A percentile compares a stretch with the other conserved stretches of the same genome.
These are phyloP conservation scores for Riptortus pedestris DNA, from an alignment of 1,140 invertebrate genomes.

Conservation along the genomic window DNA sequence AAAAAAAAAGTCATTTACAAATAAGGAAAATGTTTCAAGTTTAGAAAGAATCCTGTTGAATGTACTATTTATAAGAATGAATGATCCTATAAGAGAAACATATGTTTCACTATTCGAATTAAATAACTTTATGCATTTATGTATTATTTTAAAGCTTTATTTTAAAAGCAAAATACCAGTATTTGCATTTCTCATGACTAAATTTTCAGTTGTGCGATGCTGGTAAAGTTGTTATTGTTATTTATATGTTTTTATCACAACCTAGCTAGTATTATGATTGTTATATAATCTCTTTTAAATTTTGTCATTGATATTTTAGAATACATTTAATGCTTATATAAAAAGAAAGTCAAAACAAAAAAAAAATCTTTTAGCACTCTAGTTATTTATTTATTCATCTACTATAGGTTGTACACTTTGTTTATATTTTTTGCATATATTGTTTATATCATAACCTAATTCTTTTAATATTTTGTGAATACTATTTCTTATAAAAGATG, in stretches of 20 bases:
- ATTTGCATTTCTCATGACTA: not conserved
- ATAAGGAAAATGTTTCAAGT: not conserved
- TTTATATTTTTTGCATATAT: slow-evolving; percentile 13
- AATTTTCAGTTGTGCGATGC: not conserved
- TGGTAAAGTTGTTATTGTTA: slow-evolving; percentile 15
- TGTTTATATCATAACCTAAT: slow-evolving; percentile 7
- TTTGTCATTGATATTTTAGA: slow-evolving; percentile 18
- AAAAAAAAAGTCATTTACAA: not conserved
- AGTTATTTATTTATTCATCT: slow-evolving; percentile 7
- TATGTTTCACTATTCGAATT: not conserved
- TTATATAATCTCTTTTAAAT: slow-evolving; percentile 15
- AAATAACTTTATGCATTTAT: slow-evolving; percentile 14
- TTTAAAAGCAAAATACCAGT: not conserved
- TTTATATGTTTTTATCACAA: slow-evolving; percentile 4
- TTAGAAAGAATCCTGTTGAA: no score
- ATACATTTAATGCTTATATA: not conserved
- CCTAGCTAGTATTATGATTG: slow-evolving; percentile 16
- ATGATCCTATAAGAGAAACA: not conserved
- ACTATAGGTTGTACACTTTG: slow-evolving; percentile 13
- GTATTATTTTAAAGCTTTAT: not conserved
- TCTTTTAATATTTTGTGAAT: slow-evolving; percentile 1
- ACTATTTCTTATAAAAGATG: no score
- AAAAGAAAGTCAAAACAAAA: not conserved
- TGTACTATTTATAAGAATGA: not conserved
- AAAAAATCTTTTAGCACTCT: not conserved